phyloP scores from a whole-genome alignment of 2,797 vertebrate genomes.

The Valencia hispanica region DNA sequence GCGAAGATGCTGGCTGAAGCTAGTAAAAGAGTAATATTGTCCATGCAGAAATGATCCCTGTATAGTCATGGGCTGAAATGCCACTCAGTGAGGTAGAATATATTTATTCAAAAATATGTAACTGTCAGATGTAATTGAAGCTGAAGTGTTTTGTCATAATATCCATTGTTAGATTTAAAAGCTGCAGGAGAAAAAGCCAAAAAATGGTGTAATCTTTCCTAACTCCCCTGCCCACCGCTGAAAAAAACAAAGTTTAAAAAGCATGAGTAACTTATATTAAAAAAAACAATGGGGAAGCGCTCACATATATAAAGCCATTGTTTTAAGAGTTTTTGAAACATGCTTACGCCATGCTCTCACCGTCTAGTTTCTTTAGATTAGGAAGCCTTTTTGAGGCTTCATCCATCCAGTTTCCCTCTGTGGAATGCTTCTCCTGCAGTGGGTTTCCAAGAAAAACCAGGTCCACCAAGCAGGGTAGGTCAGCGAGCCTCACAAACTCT shows the following conservation, averaged over 20 bases:
- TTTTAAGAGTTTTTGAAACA: neutral
- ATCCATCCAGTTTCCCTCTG: conserved; percentile 91
- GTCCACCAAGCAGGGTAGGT: conserved; percentile 88
- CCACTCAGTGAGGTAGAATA: neutral
- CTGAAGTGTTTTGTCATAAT: neutral
- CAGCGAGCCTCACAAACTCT: conserved; percentile 91
- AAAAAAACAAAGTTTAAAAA: neutral
- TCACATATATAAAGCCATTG: neutral
- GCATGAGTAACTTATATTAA: neutral
- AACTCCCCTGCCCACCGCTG: too few relatives aligned
- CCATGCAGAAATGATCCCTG: too few relatives aligned
- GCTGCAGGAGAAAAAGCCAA: neutral
- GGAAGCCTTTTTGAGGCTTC: conserved; percentile 92
- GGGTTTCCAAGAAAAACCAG: conserved; percentile 97
- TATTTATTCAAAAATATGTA: neutral
- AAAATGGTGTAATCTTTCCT: neutral
- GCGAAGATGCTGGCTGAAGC: neutral
- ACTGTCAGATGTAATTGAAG: neutral
- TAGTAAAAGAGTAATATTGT: neutral
- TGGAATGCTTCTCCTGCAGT: conserved; percentile 89
- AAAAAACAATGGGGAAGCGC: neutral
- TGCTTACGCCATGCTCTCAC: conserved; percentile 70
- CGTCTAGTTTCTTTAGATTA: conserved; percentile 92
- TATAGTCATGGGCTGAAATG: neutral
- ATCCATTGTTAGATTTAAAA: neutral